phyloP scores from a whole-genome alignment of 64 coral and sea anemone species.

The Platygyra sinensis region DNA sequence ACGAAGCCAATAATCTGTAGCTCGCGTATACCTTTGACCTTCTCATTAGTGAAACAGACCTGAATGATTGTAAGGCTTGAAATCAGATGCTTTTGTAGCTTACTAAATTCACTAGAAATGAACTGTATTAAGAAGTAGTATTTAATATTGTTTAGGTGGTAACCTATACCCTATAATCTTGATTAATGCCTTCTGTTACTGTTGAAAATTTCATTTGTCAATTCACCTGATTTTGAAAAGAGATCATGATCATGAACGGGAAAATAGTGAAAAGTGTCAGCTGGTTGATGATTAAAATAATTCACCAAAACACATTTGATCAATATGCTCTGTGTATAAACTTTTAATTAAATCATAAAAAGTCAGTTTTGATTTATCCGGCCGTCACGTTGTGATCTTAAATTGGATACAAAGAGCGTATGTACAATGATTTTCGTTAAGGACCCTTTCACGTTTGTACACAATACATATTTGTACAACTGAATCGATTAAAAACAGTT shows the following conservation, averaged over 20 bases:
- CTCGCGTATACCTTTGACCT: too few species aligned
- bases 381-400: not conserved
- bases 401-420: not conserved
- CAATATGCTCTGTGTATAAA: not conserved
- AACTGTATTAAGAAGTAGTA: too few species aligned
- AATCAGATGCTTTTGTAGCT: too few species aligned
- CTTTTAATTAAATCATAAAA: constrained; percentile 28
- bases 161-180: too few species aligned
- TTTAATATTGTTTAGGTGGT: too few species aligned
- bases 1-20: too few species aligned
- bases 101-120: too few species aligned
- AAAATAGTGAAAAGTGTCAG: not conserved
- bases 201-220: not conserved
- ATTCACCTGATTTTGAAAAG: not conserved
- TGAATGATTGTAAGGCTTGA: too few species aligned
- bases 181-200: not conserved
- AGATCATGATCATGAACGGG: not conserved
- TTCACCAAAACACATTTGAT: not conserved
- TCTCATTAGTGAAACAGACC: too few species aligned
- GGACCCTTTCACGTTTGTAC: not conserved
- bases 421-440: not conserved
- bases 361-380: not conserved
- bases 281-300: constrained; percentile 11
- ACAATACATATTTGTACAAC: constrained; percentile 11
- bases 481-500: not conserved